Evolutionary conservation across 2,797 vertebrate genomes (phyloP), one percentile per base, ranked within the genome.

Genomic region (Denticeps clupeoides): DNA sequence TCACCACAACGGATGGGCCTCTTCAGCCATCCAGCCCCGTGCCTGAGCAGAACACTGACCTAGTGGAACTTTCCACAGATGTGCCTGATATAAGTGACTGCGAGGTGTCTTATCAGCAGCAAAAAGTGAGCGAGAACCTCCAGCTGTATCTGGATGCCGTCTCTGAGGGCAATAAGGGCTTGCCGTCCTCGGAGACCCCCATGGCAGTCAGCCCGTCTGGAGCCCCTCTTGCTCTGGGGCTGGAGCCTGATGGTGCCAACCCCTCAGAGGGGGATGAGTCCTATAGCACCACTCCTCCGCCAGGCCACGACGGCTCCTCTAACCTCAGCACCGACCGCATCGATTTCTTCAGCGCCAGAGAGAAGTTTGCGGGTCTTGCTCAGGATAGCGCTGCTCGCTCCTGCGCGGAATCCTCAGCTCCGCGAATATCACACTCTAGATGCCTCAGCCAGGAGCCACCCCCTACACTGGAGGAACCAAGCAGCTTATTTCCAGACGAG

Each of bases 311-410:
- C 0, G 58, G 68, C 4, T 79, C 67, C 4, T 71, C 86, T 8
- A 77, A 71, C 52, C 84, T 86, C 55, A 87, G 87, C 58, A 59
- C 79, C 0, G 92, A 96, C 71, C 86, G 89, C 69, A 97, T 97
- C 8, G 82, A 94, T 74, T 97, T 97, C 77, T 85, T 91, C 70
- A 96, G 88, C 0, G 91, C 93, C 63, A 78, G 91, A 38, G 92
- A 91, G 53, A 97, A 91, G 65, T 97, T 97, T 1, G 82, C 90
- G 59, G 89, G 88, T 44, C 73, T 93, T 56, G 87, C 88, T 16
- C 89, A 89, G 60, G 90, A 94, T 46, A 78, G 74, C 26, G 68
- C 72, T 1, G 51, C 74, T 0, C 67, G 72, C 15, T 67, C 74
- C 1, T 75, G 72, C 45, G 79, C 80, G 28, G 89, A 94, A 45